A percentile compares a stretch with the other conserved stretches of the same genome.
Evolutionary conservation across 1,140 invertebrate genomes (phyloP).

Genomic region (Drosophila mayri): DNA sequence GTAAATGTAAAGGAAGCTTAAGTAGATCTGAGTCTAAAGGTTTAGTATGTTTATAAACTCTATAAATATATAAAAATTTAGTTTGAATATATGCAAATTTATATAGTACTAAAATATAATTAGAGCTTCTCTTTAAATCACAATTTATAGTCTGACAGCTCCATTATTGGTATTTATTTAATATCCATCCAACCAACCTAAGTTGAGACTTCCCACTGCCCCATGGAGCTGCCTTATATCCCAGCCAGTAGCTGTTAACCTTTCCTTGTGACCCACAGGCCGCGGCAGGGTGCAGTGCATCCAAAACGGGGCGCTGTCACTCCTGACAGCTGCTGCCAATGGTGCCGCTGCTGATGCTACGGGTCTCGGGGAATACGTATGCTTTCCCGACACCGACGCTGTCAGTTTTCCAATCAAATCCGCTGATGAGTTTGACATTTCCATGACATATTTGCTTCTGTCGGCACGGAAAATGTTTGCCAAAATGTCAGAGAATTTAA

Average conservation of each 20-base stretch:
- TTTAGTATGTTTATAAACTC: background rate
- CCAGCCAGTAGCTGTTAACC: constrained; percentile 19
- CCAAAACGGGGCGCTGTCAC: constrained; percentile 37
- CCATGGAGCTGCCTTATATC: background rate
- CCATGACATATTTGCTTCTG: constrained; percentile 78
- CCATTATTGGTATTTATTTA: constrained; percentile 13
- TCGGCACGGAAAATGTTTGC: constrained; percentile 80
- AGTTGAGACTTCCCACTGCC: background rate
- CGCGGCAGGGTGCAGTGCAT: constrained; percentile 11
- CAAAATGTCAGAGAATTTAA: constrained; percentile 82
- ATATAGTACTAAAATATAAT: background rate
- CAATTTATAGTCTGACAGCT: background rate
- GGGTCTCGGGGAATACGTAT: constrained; percentile 1
- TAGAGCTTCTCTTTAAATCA: background rate
- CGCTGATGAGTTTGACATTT: constrained; percentile 81
- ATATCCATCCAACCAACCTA: background rate
- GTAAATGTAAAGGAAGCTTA: background rate
- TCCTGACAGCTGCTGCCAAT: constrained; percentile 44
- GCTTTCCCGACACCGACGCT: constrained; percentile 34
- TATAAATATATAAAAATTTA: background rate
- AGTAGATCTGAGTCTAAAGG: background rate
- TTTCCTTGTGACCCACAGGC: constrained; percentile 31
- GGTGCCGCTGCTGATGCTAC: constrained; percentile 32
- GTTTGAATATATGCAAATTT: background rate
- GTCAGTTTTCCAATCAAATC: constrained; percentile 79